A percentile compares a stretch with the other conserved stretches of the same genome.
phyloP scores from a whole-genome alignment of 2,113 vertebrate species.

The Vidua chalybeata region DNA sequence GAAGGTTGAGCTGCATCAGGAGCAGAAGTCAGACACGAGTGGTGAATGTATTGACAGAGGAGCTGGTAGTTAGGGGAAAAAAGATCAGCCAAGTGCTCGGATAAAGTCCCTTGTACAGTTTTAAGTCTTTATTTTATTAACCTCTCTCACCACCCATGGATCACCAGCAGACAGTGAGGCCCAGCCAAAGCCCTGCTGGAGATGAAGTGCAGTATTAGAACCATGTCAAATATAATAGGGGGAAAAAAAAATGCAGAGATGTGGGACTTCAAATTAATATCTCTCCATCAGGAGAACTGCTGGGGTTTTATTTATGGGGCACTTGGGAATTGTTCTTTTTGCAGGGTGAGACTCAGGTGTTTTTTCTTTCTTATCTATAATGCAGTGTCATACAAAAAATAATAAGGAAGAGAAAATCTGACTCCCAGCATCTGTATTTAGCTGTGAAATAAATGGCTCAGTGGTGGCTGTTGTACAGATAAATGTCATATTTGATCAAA shows the following conservation, averaged over 20 bases:
- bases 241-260: not conserved
- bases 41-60: not conserved
- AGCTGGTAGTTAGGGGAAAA: not conserved
- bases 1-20: not conserved
- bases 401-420: not conserved
- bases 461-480: not conserved
- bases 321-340: conserved; percentile 8
- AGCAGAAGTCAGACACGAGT: not conserved
- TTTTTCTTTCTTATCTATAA: not conserved
- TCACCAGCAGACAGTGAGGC: not conserved
- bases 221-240: not conserved
- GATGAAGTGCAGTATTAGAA: not conserved
- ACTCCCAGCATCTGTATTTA: not conserved
- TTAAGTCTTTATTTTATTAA: not conserved
- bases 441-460: not conserved
- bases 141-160: not conserved
- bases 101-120: not conserved
- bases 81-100: not conserved
- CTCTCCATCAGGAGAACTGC: not conserved
- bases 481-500: not conserved
- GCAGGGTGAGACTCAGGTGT: not conserved
- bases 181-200: not conserved
- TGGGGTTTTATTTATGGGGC: not conserved
- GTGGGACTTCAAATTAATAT: not conserved
- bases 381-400: not conserved